A percentile compares a stretch with the other conserved stretches of the same genome.
phyloP scores from a whole-genome alignment of 2,113 vertebrate species.

The Chascanopsetta lugubris region DNA sequence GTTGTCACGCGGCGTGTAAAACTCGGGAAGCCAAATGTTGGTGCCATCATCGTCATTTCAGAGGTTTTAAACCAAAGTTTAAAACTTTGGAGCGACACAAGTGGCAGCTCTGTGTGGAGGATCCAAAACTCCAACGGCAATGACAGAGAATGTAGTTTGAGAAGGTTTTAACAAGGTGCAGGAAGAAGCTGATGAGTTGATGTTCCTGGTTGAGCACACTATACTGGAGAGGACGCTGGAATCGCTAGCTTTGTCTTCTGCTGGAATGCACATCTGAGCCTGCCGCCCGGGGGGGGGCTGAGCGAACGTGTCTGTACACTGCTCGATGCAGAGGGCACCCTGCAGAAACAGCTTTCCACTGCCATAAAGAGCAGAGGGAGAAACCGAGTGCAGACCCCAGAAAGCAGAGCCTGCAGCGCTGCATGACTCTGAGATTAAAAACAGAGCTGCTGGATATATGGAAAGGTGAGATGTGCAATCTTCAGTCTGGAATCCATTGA shows the following conservation, averaged over 20 bases:
- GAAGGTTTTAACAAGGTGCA: slow-evolving; percentile 27
- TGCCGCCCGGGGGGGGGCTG: slow-evolving; percentile 75
- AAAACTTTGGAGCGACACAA: background rate
- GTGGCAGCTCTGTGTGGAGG: background rate
- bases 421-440: slow-evolving; percentile 25
- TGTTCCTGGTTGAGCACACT: slow-evolving; percentile 47
- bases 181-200: slow-evolving; percentile 36
- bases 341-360: slow-evolving; percentile 66
- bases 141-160: slow-evolving; percentile 10
- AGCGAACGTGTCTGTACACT: slow-evolving; percentile 84
- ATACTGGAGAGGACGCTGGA: slow-evolving; percentile 67
- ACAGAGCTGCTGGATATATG: slow-evolving; percentile 7
- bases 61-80: too few relatives aligned
- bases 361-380: slow-evolving; percentile 52
- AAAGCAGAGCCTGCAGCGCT: slow-evolving; percentile 44
- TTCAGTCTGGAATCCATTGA: background rate
- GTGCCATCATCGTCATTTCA: background rate
- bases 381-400: slow-evolving; percentile 35
- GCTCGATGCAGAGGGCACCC: slow-evolving; percentile 71
- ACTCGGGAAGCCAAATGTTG: too few relatives aligned
- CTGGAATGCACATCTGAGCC: slow-evolving; percentile 82
- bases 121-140: background rate
- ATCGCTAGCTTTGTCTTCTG: slow-evolving; percentile 79
- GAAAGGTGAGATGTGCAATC: slow-evolving; percentile 13
- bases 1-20: background rate